phyloP scores from a whole-genome alignment of 1,140 invertebrate genomes.

The Neuroterus valhalla region DNA sequence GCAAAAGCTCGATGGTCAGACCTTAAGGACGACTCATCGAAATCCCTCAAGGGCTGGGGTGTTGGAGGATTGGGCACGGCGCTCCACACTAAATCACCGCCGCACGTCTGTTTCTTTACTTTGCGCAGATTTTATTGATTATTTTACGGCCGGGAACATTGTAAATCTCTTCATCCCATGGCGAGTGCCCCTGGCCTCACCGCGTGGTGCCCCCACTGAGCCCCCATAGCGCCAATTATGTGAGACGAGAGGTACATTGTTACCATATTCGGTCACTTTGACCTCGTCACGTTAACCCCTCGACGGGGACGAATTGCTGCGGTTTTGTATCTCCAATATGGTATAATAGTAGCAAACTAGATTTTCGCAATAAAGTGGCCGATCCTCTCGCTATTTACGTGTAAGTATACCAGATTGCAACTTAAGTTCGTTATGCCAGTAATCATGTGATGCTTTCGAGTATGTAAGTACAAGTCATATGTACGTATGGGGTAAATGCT shows the following conservation, averaged over 20 bases:
- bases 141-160: conserved; percentile 73
- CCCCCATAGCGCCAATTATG: conserved; percentile 65
- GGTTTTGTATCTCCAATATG: background rate
- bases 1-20: background rate
- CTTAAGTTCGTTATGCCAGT: background rate
- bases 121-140: conserved; percentile 74
- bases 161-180: conserved; percentile 73
- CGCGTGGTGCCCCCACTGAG: conserved; percentile 56
- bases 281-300: conserved; percentile 10
- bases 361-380: background rate
- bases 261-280: conserved; percentile 13
- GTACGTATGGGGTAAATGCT: background rate
- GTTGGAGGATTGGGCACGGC: conserved; percentile 18
- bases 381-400: background rate
- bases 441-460: background rate
- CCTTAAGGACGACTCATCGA: conserved; percentile 42
- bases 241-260: conserved; percentile 48
- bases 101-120: conserved; percentile 74
- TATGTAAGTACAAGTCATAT: background rate
- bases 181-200: conserved; percentile 57
- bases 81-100: conserved; percentile 70
- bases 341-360: background rate
- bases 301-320: background rate
- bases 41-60: conserved; percentile 27
- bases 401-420: background rate